Base-by-base conservation (phyloP, 2,113 vertebrate species). In the Actenoides hombroni region DNA sequence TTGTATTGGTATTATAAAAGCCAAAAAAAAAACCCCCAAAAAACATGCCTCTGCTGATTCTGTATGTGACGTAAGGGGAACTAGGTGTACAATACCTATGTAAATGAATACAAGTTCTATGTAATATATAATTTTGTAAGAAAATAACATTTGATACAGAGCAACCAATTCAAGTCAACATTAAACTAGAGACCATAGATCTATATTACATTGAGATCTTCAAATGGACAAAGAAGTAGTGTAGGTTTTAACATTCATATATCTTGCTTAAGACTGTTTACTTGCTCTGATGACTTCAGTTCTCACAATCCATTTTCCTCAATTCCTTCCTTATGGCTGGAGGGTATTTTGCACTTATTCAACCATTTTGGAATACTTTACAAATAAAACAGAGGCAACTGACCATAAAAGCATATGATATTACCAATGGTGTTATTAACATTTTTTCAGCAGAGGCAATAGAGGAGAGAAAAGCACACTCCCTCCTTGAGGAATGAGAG, bases 251-350 rank as follows among this genome's bases (percentile, higher is more conserved):
- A 83, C 42, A 49, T 88, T 81, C 69, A 84, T 86, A 5, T 54
- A 86, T 92, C 83, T 95, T 95, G 40, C 92, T 86, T 94, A 95
- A 79, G 48, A 12, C 75, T 95, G 42, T 88, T 92, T 88, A 80
- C 51, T 83, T 94, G 83, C 83, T 92, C 28, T 96, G 95, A 95
- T 77, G 73, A 88, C 83, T 95, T 75, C 26, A n/a, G 54, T 60
- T 86, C 80, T 78, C 42, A 81, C 92, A 90, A 86, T 96, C 91
- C 86, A 37, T 86, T 94, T 85, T 94, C 82, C 80, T 94, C 70
- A 42, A 77, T 37, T 37, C 37, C 37, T 37, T 37, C 83, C 26
- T 96, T 87, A 54, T 29, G 59, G 65, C 81, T 95, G 83, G 31
- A 94, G 91, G 92, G 13, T 76, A 31, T 91, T 95, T 83, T 84